phyloP scores from a whole-genome alignment of 2,113 vertebrate species.

The Peromyscus leucopus region DNA sequence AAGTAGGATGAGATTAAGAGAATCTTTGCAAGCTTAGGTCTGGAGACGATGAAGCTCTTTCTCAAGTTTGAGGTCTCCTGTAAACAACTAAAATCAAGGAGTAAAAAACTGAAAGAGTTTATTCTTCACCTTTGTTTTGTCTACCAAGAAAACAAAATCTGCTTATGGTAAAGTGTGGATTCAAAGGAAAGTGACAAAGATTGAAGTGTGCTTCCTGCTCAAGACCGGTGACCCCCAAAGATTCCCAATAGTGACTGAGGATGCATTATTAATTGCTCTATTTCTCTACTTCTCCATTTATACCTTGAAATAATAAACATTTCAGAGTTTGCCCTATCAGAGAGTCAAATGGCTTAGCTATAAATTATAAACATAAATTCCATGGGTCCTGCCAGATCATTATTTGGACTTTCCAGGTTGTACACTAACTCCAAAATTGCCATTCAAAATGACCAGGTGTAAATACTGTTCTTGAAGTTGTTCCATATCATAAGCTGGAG shows the following conservation, averaged over 20 bases:
- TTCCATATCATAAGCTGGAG: not conserved
- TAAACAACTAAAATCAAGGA: not conserved
- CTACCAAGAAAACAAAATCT: not conserved
- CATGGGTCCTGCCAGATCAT: not conserved
- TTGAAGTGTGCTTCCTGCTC: not conserved
- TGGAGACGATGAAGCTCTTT: not conserved
- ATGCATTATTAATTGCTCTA: not conserved
- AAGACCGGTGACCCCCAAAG: not conserved
- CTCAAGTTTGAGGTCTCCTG: not conserved
- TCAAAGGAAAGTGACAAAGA: not conserved
- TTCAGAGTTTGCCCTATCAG: not conserved
- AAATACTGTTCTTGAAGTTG: not conserved
- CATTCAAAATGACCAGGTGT: not conserved
- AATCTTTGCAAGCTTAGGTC: not conserved
- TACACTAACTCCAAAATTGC: not conserved
- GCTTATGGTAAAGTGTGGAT: not conserved
- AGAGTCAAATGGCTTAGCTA: not conserved
- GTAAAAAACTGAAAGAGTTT: not conserved
- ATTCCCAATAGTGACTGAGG: not conserved
- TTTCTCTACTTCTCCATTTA: not conserved
- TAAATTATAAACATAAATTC: not conserved
- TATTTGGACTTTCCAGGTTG: not conserved
- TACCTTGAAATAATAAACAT: not conserved
- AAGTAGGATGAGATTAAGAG: not conserved
- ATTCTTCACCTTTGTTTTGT: not conserved